Percentiles rank a stretch among this genome's conserved stretches.
Conservation (phyloP, 2,113 vertebrate genomes). For the Amia ocellicauda region DNA sequence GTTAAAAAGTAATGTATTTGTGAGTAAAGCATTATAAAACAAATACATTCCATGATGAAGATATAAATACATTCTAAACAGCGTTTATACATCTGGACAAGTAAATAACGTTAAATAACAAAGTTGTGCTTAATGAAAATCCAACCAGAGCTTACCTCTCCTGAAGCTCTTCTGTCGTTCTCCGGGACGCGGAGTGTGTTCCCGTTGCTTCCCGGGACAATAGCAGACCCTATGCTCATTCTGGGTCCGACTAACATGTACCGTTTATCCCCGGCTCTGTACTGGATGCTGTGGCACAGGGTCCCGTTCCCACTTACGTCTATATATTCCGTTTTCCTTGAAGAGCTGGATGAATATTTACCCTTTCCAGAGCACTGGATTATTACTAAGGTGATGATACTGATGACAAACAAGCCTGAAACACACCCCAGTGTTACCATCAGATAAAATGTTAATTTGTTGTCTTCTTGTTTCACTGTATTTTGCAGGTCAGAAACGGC, state of each 20-base stretch:
- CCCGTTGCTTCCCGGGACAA: slow-evolving; percentile 27
- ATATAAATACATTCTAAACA: too few species aligned
- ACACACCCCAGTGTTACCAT: slow-evolving; percentile 52
- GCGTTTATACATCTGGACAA: too few species aligned
- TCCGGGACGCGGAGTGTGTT: slow-evolving; percentile 41
- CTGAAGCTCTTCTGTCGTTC: slow-evolving; percentile 26
- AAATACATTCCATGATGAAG: too few species aligned
- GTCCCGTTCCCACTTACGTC: slow-evolving; percentile 37
- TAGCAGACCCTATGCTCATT: slow-evolving; percentile 43
- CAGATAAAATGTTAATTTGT: slow-evolving; percentile 43
- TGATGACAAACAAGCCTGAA: slow-evolving; percentile 50
- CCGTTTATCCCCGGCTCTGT: slow-evolving; percentile 46
- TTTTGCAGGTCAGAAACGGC: slow-evolving; percentile 48
- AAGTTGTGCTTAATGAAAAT: too few species aligned
- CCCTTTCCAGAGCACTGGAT: slow-evolving; percentile 51
- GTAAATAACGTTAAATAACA: too few species aligned
- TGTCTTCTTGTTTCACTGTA: slow-evolving; percentile 21
- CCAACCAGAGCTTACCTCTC: slow-evolving; percentile 22
- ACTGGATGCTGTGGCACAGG: slow-evolving; percentile 52
- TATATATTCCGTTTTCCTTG: slow-evolving; percentile 47
- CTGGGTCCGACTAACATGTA: slow-evolving; percentile 51
- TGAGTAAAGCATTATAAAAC: too few species aligned
- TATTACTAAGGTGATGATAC: slow-evolving; percentile 41
- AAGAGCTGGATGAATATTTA: slow-evolving; percentile 44
- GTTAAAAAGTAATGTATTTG: too few species aligned